Conservation (phyloP, 1,140 invertebrate genomes). For the Pogonomyrmex californicus region DNA sequence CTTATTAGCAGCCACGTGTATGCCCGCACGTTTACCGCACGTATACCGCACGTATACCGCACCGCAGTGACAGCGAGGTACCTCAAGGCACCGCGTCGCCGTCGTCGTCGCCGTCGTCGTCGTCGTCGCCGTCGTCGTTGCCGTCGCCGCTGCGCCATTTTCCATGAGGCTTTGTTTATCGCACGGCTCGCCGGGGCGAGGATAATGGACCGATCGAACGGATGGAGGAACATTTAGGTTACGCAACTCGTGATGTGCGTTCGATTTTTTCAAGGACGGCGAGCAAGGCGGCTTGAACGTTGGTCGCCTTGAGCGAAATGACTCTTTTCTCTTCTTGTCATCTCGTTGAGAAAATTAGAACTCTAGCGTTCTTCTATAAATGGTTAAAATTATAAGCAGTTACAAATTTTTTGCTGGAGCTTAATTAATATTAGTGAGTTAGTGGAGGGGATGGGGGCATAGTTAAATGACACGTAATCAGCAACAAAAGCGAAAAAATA, state of each 20-base stretch:
- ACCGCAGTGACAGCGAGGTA: too few relatives aligned
- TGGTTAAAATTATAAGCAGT: too few relatives aligned
- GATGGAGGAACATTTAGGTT: conserved; percentile 69
- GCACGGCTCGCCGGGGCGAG: conserved; percentile 50
- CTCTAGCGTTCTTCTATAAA: background rate
- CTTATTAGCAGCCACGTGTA: conserved; percentile 72
- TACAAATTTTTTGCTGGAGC: too few relatives aligned
- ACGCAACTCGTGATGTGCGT: conserved; percentile 58
- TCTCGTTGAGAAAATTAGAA: conserved; percentile 34
- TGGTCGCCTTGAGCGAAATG: background rate
- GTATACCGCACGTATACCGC: background rate
- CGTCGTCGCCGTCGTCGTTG: background rate
- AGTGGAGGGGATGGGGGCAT: too few relatives aligned
- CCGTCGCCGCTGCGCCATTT: background rate
- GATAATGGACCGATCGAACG: conserved; percentile 71
- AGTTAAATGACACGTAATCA: too few relatives aligned
- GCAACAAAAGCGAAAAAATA: too few relatives aligned
- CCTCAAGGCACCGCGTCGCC: background rate
- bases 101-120: background rate
- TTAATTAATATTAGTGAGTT: too few relatives aligned
- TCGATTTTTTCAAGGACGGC: conserved; percentile 63
- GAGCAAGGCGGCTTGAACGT: conserved; percentile 23
- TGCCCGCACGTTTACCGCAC: conserved; percentile 30
- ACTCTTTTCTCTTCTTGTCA: conserved; percentile 3
- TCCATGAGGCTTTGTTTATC: conserved; percentile 69